Percentiles rank a stretch among this genome's conserved stretches.
phyloP scores from a whole-genome alignment of 2,888 invertebrate genomes.

The Eupsilia transversa region DNA sequence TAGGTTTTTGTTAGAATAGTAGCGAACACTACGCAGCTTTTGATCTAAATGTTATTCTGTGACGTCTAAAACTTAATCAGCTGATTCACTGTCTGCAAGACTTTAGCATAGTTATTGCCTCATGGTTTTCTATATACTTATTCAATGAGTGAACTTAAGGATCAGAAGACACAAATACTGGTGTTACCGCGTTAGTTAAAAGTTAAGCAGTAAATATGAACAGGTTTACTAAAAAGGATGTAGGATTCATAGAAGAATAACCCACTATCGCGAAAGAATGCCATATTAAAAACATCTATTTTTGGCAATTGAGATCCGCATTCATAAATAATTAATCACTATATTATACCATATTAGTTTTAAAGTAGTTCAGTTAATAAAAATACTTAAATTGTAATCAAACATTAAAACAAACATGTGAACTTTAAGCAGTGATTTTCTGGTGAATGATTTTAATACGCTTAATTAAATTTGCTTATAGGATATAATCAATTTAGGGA shows the following conservation, averaged over 20 bases:
- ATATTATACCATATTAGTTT: neutral
- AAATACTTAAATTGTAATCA: slow-evolving; percentile 21
- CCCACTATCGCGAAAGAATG: slow-evolving; percentile 28
- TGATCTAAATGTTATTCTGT: slow-evolving; percentile 13
- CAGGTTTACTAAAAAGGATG: slow-evolving; percentile 30
- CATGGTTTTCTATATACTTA: neutral
- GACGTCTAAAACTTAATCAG: slow-evolving; percentile 21
- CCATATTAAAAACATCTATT: slow-evolving; percentile 14
- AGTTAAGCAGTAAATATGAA: slow-evolving; percentile 17
- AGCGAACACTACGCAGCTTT: slow-evolving; percentile 9
- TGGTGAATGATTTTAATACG: slow-evolving; percentile 3
- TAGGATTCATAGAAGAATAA: slow-evolving; percentile 21
- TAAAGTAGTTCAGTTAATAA: slow-evolving; percentile 6
- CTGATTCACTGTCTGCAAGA: slow-evolving; percentile 30
- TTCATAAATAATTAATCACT: slow-evolving; percentile 26
- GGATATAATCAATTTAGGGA: slow-evolving; percentile 7
- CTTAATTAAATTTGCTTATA: slow-evolving; percentile 8
- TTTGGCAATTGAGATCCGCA: slow-evolving; percentile 45
- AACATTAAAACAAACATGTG: slow-evolving; percentile 32
- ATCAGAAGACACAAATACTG: slow-evolving; percentile 4
- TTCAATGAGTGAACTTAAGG: neutral
- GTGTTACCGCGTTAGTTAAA: slow-evolving; percentile 3
- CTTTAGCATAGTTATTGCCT: neutral
- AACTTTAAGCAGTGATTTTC: slow-evolving; percentile 23
- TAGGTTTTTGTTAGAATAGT: slow-evolving; percentile 15